Conservation (phyloP, 2,797 vertebrate species). For the Spinus pinus region DNA sequence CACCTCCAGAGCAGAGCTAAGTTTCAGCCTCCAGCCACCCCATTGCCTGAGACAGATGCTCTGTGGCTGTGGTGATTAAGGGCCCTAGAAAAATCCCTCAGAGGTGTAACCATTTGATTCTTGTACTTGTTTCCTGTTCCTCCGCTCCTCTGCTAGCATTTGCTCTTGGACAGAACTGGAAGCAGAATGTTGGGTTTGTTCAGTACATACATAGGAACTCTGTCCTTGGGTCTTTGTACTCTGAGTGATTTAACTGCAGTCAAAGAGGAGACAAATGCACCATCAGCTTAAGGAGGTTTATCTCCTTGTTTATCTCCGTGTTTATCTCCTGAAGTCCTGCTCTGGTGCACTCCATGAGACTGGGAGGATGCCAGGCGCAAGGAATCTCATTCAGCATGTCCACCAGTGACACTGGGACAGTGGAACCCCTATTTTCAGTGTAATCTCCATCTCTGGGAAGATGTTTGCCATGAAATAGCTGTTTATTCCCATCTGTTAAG, state of each 20-base stretch:
- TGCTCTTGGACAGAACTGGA: neutral
- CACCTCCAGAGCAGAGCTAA: neutral
- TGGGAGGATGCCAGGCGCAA: neutral
- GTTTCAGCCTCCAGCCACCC: neutral
- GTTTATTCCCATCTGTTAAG: neutral
- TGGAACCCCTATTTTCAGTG: neutral
- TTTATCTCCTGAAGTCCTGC: neutral
- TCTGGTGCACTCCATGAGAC: rapidly evolving
- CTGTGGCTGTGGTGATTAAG: neutral
- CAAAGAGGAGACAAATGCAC: neutral
- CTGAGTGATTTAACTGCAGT: neutral
- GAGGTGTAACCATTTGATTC: neutral
- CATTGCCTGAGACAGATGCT: neutral
- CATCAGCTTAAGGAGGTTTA: neutral
- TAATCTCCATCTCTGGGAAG: neutral
- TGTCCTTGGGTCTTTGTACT: rapidly evolving
- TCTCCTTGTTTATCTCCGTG: no score
- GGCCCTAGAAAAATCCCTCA: neutral
- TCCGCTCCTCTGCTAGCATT: neutral
- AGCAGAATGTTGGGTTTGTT: neutral
- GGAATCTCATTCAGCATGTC: neutral
- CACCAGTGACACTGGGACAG: neutral
- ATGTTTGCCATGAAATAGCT: neutral
- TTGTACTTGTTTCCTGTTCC: neutral
- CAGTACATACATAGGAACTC: neutral